These are phyloP conservation scores for Cacoxenus indagator DNA, from an alignment of 2,888 invertebrate genomes.

Conservation along the genomic window DNA sequence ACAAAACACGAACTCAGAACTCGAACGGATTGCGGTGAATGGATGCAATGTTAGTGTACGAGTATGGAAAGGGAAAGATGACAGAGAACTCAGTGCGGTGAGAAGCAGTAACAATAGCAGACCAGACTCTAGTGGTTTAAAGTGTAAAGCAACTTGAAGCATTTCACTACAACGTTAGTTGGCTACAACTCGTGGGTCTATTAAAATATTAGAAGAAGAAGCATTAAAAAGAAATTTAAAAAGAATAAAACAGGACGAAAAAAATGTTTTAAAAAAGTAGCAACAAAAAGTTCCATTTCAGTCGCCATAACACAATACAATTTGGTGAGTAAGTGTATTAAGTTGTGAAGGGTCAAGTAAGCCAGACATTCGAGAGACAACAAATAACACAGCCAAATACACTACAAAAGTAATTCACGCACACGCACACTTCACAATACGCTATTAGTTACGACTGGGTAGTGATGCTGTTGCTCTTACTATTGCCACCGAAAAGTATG, in stretches of 20 bases:
- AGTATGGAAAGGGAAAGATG: neutral
- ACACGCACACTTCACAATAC: neutral
- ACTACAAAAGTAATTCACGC: neutral
- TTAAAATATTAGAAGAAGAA: neutral
- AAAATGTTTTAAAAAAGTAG: conserved; percentile 13
- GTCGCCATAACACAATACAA: conserved; percentile 6
- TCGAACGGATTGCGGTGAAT: conserved; percentile 15
- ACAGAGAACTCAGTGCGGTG: too few species aligned
- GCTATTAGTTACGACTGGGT: neutral
- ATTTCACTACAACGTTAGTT: neutral
- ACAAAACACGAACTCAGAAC: conserved; percentile 14
- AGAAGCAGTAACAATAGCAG: neutral
- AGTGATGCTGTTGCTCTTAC: conserved; percentile 12
- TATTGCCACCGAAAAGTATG: conserved; percentile 9
- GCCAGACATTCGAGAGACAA: neutral
- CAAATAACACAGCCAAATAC: conserved; percentile 9
- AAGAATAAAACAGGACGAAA: conserved; percentile 8
- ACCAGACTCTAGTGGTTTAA: neutral
- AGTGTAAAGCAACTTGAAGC: neutral
- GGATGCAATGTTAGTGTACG: neutral
- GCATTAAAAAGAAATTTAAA: neutral
- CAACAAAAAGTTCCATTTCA: neutral
- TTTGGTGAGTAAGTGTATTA: conserved; percentile 10
- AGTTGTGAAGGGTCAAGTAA: neutral
- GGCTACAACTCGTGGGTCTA: neutral